A percentile compares a stretch with the other conserved stretches of the same genome.
phyloP scores from a whole-genome alignment of 2,113 vertebrate species.

The Pipra filicauda region DNA sequence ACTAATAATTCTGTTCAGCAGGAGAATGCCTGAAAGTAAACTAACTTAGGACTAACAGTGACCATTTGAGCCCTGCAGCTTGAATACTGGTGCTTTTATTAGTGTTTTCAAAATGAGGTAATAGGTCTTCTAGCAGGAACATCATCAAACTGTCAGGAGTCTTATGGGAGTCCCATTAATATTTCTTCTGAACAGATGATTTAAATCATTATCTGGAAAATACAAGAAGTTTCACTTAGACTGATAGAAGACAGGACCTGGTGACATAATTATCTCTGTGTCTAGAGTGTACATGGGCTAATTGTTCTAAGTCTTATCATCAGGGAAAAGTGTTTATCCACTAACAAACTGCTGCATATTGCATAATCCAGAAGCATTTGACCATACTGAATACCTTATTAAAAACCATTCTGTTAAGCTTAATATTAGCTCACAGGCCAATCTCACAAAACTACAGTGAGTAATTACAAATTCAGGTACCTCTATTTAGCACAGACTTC shows the following conservation, averaged over 20 bases:
- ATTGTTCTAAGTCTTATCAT: background rate
- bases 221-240: conserved; percentile 42
- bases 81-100: background rate
- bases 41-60: background rate
- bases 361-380: background rate
- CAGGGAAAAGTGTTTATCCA: background rate
- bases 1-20: background rate
- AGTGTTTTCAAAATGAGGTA: background rate
- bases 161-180: background rate
- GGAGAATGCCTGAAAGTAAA: background rate
- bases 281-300: background rate
- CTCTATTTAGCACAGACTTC: background rate
- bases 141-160: conserved; percentile 10
- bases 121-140: conserved; percentile 19
- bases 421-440: background rate
- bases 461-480: background rate
- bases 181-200: conserved; percentile 38
- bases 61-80: background rate
- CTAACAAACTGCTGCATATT: background rate
- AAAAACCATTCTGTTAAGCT: background rate
- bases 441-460: background rate
- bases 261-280: background rate
- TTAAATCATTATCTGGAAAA: conserved; percentile 51
- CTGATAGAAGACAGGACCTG: background rate
- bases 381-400: background rate